phyloP scores from a whole-genome alignment of 2,888 invertebrate genomes.

The Agapostemon virescens region DNA sequence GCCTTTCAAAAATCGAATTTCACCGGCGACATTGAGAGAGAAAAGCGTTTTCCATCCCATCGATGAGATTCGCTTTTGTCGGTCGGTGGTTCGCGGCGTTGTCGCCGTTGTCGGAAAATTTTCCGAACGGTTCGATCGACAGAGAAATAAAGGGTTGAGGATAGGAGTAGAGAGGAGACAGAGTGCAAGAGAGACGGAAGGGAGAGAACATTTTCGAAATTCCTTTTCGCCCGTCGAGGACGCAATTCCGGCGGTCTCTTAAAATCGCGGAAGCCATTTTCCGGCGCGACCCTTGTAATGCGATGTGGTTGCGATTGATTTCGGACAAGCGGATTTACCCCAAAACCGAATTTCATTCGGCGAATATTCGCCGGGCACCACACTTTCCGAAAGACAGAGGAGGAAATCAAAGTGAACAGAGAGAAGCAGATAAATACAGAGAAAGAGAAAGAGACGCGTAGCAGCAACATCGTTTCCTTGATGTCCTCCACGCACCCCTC shows the following conservation, averaged over 20 bases:
- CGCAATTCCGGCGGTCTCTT: constrained; percentile 33
- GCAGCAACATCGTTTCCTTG: constrained; percentile 45
- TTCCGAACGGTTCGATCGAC: constrained; percentile 5
- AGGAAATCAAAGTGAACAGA: not conserved
- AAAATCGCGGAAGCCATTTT: constrained; percentile 44
- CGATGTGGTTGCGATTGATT: constrained; percentile 51
- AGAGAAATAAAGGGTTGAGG: not conserved
- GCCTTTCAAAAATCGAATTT: constrained; percentile 38
- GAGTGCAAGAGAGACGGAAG: not conserved
- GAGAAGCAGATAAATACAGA: not conserved
- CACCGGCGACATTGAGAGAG: not conserved
- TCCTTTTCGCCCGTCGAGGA: constrained; percentile 20
- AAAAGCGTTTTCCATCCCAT: constrained; percentile 10
- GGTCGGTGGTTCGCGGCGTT: not conserved
- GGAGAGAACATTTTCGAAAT: constrained; percentile 31
- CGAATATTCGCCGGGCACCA: constrained; percentile 31
- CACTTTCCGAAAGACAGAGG: not conserved
- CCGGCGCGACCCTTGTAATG: constrained; percentile 41
- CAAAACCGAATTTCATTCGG: constrained; percentile 46
- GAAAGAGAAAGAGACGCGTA: constrained; percentile 1
- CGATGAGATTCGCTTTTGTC: constrained; percentile 28
- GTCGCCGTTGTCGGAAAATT: constrained; percentile 13
- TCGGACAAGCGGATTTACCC: constrained; percentile 50
- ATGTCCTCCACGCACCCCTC: constrained; percentile 1
- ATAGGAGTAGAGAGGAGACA: not conserved